Conservation (phyloP, 2,797 vertebrate species). For the Acanthurus leucopareius region DNA sequence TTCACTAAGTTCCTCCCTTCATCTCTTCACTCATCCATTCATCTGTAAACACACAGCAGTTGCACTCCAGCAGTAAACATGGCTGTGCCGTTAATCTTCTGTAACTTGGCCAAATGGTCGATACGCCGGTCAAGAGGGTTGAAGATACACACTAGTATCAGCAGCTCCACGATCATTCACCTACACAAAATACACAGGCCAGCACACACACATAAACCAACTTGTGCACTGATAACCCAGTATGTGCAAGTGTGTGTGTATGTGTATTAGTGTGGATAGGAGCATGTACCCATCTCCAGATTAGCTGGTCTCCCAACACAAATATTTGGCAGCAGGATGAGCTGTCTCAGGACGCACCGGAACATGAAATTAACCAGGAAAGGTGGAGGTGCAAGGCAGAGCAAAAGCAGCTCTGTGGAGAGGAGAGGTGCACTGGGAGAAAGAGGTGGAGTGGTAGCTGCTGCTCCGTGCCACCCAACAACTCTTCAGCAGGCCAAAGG, state of each 20-base stretch:
- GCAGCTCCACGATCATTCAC: slow-evolving; percentile 42
- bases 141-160: slow-evolving; percentile 50
- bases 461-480: neutral
- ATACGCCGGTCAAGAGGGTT: slow-evolving; percentile 41
- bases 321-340: slow-evolving; percentile 88
- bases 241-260: slow-evolving; percentile 15
- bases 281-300: slow-evolving; percentile 72
- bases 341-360: slow-evolving; percentile 84
- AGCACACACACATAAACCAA: slow-evolving; percentile 36
- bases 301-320: slow-evolving; percentile 81
- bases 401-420: slow-evolving; percentile 49
- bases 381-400: slow-evolving; percentile 67
- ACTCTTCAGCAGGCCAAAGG: slow-evolving; percentile 6
- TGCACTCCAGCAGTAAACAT: slow-evolving; percentile 54
- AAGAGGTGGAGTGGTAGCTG: slow-evolving; percentile 12
- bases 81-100: slow-evolving; percentile 56
- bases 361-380: slow-evolving; percentile 87
- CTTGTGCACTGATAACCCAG: slow-evolving; percentile 43
- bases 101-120: slow-evolving; percentile 52
- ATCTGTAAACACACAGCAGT: slow-evolving; percentile 55
- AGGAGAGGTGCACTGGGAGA: slow-evolving; percentile 23
- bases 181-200: slow-evolving; percentile 35
- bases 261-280: slow-evolving; percentile 36
- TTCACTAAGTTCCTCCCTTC: slow-evolving; percentile 23
- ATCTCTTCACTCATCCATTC: slow-evolving; percentile 35